These are phyloP conservation scores for Saguinus imperator DNA, from an alignment of 2,113 vertebrate species.

Conservation along the genomic window DNA sequence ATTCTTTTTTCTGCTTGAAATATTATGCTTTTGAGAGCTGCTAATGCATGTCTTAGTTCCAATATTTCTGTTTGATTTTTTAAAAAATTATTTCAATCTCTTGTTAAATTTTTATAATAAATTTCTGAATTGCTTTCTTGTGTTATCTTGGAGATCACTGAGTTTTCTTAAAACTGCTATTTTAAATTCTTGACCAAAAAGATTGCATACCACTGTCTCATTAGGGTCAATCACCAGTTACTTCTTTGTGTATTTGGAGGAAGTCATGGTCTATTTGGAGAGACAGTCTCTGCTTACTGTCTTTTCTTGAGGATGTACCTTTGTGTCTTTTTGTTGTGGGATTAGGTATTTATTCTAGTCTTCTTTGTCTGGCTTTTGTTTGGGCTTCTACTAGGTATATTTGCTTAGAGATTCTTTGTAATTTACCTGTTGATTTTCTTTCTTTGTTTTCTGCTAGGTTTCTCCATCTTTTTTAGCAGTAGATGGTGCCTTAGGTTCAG, in stretches of 20 bases:
- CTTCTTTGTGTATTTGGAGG: background rate
- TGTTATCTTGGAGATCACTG: background rate
- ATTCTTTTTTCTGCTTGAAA: background rate
- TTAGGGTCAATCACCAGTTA: background rate
- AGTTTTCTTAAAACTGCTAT: background rate
- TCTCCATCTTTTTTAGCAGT: background rate
- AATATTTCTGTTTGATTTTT: background rate
- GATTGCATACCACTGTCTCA: background rate
- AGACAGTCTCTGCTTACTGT: background rate
- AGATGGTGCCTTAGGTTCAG: background rate
- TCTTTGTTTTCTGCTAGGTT: background rate
- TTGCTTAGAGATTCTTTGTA: background rate
- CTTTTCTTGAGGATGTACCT: background rate
- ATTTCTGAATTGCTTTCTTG: background rate
- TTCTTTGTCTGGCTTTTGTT: background rate
- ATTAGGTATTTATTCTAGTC: background rate
- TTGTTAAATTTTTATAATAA: background rate
- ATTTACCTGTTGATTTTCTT: background rate
- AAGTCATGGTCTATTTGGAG: background rate
- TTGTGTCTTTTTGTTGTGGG: background rate
- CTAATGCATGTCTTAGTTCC: background rate
- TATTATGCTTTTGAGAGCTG: background rate
- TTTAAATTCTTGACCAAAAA: background rate
- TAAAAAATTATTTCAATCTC: background rate
- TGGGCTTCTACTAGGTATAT: background rate